Base-by-base conservation (phyloP, 2,797 vertebrate genomes). In the Gallinago stenura region DNA sequence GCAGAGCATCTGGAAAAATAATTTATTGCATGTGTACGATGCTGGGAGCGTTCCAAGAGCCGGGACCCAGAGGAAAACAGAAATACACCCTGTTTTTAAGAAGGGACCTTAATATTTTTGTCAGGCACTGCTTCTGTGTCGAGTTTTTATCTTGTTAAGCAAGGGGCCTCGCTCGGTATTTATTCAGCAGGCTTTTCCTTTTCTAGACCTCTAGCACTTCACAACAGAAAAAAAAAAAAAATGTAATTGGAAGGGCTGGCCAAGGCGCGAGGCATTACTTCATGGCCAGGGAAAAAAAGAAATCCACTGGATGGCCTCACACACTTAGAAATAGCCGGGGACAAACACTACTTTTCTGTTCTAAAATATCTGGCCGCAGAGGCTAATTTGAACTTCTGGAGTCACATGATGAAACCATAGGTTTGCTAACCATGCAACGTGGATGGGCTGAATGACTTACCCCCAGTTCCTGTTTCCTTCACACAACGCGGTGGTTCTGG, bases 391-490 rank as follows among this genome's bases (percentile, higher is more conserved):
- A 96, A 96, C 82, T 94, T 91, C 22, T 72, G 30, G 33, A 95
- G 94, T 97, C 96, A 98, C 95, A 79, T 90, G 97, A 88, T 87
- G 57, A 94, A 96, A 95, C 95, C 95, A 92, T 90, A 95, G 24
- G 86, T 95, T 95, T 89, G 66, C 91, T 87, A 48, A 95, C 84
- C 88, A 87, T 57, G 92, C 95, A 94, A 81, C 54, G 93, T 94
- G 92, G 94, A 97, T 70, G 92, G 95, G 93, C 91, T 95, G 89
- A 95, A 94, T 76, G 78, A 96, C 73, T 91, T 94, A n/a, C 84
- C 37, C 61, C 1, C 43, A 90, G 85, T 95, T 96, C 95, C 94
- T 90, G 92, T 90, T 95, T 97, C 83, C 85, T 75, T 66, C 30
- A 22, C 64, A 76, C 91, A 93, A 72, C 91, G 68, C 60, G 31